A percentile compares a stretch with the other conserved stretches of the same genome.
phyloP scores from a whole-genome alignment of 2,113 vertebrate species.

The Pogona vitticeps region DNA sequence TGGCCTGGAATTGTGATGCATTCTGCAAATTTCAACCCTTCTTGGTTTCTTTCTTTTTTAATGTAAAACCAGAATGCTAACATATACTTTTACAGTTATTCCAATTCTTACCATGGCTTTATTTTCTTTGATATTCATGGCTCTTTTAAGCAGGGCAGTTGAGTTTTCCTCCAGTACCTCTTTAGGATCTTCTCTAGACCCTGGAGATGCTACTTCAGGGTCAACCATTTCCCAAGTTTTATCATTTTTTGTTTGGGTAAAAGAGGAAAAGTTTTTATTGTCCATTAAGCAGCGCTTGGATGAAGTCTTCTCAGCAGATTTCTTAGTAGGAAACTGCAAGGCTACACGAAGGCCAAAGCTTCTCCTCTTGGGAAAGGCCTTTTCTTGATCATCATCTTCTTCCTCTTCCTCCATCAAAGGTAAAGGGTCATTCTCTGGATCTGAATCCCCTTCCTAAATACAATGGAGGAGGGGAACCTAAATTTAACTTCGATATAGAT shows the following conservation, averaged over 20 bases:
- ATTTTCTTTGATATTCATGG: slow-evolving; percentile 95
- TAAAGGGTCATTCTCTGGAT: slow-evolving; percentile 67
- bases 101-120: slow-evolving; percentile 88
- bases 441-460: slow-evolving; percentile 70
- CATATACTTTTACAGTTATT: not conserved
- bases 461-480: not conserved
- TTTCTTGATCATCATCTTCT: slow-evolving; percentile 70
- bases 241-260: slow-evolving; percentile 59
- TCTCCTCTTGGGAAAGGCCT: slow-evolving; percentile 69
- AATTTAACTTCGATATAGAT: not conserved
- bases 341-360: slow-evolving; percentile 87
- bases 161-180: slow-evolving; percentile 73
- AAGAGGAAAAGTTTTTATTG: slow-evolving; percentile 41
- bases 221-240: slow-evolving; percentile 45
- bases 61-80: not conserved
- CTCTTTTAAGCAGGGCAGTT: slow-evolving; percentile 80
- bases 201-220: slow-evolving; percentile 58
- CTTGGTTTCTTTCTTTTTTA: not conserved
- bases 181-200: slow-evolving; percentile 76
- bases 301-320: slow-evolving; percentile 64
- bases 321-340: slow-evolving; percentile 88
- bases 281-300: slow-evolving; percentile 52
- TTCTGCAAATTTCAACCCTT: slow-evolving; percentile 7
- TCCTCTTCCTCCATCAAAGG: slow-evolving; percentile 62
- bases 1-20: not conserved